A percentile compares a stretch with the other conserved stretches of the same genome.
These are phyloP conservation scores for Drosophila nikananu DNA, from an alignment of 1,140 invertebrate genomes.

Conservation along the genomic window DNA sequence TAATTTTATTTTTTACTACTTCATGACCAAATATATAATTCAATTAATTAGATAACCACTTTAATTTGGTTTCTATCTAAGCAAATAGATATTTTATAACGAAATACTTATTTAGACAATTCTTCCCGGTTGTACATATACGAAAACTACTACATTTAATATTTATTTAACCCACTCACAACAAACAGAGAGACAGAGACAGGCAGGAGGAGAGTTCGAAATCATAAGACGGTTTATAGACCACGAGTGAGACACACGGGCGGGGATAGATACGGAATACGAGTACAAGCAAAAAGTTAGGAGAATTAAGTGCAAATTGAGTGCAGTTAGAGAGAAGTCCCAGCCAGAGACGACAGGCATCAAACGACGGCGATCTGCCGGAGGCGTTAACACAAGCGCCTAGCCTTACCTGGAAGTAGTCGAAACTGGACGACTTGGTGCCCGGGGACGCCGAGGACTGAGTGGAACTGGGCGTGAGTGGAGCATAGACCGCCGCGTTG, in stretches of 20 bases:
- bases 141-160: not conserved
- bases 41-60: not conserved
- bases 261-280: conserved; percentile 33
- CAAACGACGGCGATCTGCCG: not conserved
- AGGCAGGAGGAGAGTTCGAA: conserved; percentile 24
- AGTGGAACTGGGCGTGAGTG: conserved; percentile 82
- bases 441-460: conserved; percentile 83
- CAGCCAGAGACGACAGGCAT: conserved; percentile 13
- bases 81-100: not conserved
- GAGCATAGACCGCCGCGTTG: conserved; percentile 65
- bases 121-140: not conserved
- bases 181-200: conserved; percentile 31
- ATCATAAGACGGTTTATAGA: conserved; percentile 43
- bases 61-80: not conserved
- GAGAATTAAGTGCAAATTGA: conserved; percentile 69
- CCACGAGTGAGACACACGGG: conserved; percentile 34
- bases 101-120: not conserved
- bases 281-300: conserved; percentile 62
- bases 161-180: conserved; percentile 18
- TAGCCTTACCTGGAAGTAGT: conserved; percentile 81
- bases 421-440: conserved; percentile 79
- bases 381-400: not conserved
- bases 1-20: not conserved
- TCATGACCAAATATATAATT: not conserved
- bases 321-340: conserved; percentile 63